A percentile compares a stretch with the other conserved stretches of the same genome.
phyloP scores from a whole-genome alignment of 2,888 invertebrate species.

The Nephrotoma guestfalica region DNA sequence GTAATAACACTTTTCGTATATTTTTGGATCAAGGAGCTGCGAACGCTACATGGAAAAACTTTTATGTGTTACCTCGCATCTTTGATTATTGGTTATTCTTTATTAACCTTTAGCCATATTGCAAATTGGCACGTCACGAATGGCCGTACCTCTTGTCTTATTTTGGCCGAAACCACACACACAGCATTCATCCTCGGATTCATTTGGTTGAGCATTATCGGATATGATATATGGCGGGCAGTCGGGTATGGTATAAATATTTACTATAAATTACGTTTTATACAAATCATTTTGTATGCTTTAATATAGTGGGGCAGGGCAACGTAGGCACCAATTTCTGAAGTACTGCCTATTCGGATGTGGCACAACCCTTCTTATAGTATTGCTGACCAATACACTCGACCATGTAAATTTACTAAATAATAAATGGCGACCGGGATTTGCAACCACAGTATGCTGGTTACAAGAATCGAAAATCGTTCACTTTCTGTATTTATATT shows the following conservation, averaged over 20 bases:
- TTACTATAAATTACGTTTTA: neutral
- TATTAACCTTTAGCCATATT: neutral
- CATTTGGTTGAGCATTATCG: slow-evolving; percentile 78
- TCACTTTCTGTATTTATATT: slow-evolving; percentile 24
- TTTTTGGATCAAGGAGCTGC: slow-evolving; percentile 50
- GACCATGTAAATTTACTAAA: neutral
- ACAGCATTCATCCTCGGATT: slow-evolving; percentile 62
- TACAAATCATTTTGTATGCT: neutral
- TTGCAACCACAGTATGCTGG: neutral
- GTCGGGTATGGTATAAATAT: neutral
- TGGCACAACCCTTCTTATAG: neutral
- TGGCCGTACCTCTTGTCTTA: slow-evolving; percentile 13
- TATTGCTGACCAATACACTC: neutral
- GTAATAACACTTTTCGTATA: slow-evolving; percentile 57
- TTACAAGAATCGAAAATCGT: slow-evolving; percentile 1
- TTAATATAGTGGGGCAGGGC: neutral
- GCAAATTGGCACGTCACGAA: too few relatives aligned
- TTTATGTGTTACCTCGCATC: neutral
- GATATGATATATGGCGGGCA: slow-evolving; percentile 70
- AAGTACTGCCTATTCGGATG: neutral
- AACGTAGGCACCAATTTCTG: neutral
- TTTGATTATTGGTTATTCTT: neutral
- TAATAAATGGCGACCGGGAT: neutral
- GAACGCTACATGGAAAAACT: neutral
- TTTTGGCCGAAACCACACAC: neutral